These are phyloP conservation scores for Plodia interpunctella DNA, from an alignment of 1,140 invertebrate species.

Conservation along the genomic window DNA sequence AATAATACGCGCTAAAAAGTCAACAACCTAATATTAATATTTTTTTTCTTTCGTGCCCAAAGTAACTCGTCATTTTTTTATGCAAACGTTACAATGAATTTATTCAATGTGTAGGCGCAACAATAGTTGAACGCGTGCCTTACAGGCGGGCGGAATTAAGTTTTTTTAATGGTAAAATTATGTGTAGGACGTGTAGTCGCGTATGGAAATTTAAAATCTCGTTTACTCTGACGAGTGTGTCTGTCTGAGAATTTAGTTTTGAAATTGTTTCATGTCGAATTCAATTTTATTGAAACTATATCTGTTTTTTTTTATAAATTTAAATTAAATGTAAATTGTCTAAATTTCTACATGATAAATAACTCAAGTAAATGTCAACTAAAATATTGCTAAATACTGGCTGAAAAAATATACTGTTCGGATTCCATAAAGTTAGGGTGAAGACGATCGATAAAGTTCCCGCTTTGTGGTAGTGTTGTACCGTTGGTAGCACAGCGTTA, in stretches of 20 bases:
- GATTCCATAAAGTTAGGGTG: not conserved
- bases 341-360: too few relatives aligned
- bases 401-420: not conserved
- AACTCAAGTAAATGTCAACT: not conserved
- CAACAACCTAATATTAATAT: not conserved
- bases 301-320: too few relatives aligned
- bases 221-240: not conserved
- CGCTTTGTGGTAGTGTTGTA: not conserved
- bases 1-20: not conserved
- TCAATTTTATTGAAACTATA: too few relatives aligned
- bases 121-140: not conserved
- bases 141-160: not conserved
- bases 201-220: not conserved
- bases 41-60: not conserved
- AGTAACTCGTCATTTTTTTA: not conserved
- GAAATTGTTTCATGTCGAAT: too few relatives aligned
- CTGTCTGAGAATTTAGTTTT: too few relatives aligned
- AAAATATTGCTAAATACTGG: not conserved
- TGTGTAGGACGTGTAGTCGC: not conserved
- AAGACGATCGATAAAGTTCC: not conserved
- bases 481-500: not conserved
- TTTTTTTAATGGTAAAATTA: not conserved
- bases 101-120: slow-evolving; percentile 4
- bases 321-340: too few relatives aligned
- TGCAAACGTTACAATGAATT: not conserved